Percentiles rank a stretch among this genome's conserved stretches.
These are phyloP conservation scores for Geococcyx californianus DNA, from an alignment of 2,113 vertebrate species.

Conservation along the genomic window DNA sequence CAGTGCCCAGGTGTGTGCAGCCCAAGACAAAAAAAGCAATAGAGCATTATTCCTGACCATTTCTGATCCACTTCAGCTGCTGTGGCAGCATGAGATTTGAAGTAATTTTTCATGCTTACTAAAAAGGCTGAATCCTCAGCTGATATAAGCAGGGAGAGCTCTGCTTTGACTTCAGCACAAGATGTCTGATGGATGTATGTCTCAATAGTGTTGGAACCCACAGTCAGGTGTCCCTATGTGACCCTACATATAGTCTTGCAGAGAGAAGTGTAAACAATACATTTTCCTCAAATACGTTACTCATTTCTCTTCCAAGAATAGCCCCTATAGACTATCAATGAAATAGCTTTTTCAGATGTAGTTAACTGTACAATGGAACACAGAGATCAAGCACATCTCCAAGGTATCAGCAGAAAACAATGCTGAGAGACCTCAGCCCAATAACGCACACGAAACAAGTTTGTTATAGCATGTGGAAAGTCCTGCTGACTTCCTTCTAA, in stretches of 20 bases:
- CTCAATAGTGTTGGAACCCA: fast-evolving
- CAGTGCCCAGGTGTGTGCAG: neutral
- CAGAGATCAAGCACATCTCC: conserved; percentile 15
- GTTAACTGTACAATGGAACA: neutral
- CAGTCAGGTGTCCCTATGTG: neutral
- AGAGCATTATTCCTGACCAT: neutral
- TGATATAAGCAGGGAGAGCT: neutral
- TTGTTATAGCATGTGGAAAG: neutral
- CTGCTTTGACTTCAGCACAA: neutral
- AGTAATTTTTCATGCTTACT: neutral
- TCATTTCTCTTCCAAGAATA: neutral
- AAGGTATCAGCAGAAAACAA: conserved; percentile 15
- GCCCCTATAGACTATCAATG: neutral
- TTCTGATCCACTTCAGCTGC: neutral
- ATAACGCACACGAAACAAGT: neutral
- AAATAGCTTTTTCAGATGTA: neutral
- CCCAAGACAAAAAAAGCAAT: neutral
- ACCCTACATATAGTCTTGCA: neutral
- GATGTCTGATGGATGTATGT: neutral
- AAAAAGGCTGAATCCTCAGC: neutral
- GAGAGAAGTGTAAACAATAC: neutral
- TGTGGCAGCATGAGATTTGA: neutral
- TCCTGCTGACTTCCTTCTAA: neutral
- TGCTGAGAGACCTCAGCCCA: neutral
- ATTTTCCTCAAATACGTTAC: neutral